phyloP scores from a whole-genome alignment of 1,140 invertebrate genomes.

The Drosophila elegans region DNA sequence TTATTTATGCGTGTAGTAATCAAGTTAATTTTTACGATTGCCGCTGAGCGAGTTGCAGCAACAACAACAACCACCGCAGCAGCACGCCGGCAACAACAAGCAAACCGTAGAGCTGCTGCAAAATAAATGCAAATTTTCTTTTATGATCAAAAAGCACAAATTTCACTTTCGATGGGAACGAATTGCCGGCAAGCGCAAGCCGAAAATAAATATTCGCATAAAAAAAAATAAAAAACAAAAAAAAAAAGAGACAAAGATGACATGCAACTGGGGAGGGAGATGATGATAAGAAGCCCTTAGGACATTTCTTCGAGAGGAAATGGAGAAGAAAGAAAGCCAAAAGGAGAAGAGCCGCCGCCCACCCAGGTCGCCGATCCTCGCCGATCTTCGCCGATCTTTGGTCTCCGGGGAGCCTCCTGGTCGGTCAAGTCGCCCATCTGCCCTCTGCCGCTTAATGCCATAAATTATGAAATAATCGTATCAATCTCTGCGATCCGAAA shows the following conservation, averaged over 20 bases:
- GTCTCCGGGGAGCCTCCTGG: constrained; percentile 3
- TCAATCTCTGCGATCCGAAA: constrained; percentile 17
- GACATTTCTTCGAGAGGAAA: constrained; percentile 39
- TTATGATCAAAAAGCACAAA: constrained; percentile 52
- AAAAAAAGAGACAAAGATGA: constrained; percentile 34
- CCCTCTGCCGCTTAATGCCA: constrained; percentile 15
- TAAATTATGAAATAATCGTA: constrained; percentile 37
- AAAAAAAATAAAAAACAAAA: constrained; percentile 21
- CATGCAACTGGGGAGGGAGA: constrained; percentile 24
- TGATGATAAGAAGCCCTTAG: constrained; percentile 53
- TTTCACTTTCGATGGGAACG: constrained; percentile 75
- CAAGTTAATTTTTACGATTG: constrained; percentile 82
- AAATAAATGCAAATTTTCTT: constrained; percentile 79
- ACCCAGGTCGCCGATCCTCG: constrained; percentile 28
- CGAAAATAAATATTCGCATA: constrained; percentile 18
- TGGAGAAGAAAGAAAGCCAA: constrained; percentile 21
- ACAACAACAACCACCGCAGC: constrained; percentile 31
- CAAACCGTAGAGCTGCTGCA: constrained; percentile 26
- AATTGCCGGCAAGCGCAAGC: constrained; percentile 10
- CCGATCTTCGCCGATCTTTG: not conserved
- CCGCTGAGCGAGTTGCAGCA: constrained; percentile 41
- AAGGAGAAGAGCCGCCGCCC: constrained; percentile 38
- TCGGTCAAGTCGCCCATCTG: constrained; percentile 4
- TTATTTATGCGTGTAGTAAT: constrained; percentile 81
- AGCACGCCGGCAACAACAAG: constrained; percentile 34